Conservation (phyloP, 2,113 vertebrate species). For the Platichthys stellatus region DNA sequence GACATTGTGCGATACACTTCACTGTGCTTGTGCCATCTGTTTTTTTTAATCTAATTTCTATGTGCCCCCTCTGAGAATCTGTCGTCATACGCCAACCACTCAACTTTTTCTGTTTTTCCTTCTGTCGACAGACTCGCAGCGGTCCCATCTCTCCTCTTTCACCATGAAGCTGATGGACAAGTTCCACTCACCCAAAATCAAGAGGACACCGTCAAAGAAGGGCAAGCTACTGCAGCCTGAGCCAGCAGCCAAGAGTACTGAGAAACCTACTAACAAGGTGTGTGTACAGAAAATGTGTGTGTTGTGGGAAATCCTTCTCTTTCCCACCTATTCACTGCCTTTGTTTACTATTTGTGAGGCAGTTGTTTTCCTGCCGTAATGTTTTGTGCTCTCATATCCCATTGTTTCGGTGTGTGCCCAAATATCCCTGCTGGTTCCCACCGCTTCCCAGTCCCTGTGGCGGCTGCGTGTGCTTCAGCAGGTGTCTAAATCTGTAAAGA, state of each 20-base stretch:
- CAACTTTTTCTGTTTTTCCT: constrained; percentile 17
- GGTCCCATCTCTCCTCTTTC: constrained; percentile 97
- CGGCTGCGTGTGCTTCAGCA: constrained; percentile 52
- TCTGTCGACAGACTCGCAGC: constrained; percentile 90
- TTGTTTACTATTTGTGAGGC: constrained; percentile 55
- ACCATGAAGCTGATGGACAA: constrained; percentile 99
- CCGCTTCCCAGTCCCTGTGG: constrained; percentile 39
- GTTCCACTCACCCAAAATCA: constrained; percentile 98
- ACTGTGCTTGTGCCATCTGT: constrained; percentile 32
- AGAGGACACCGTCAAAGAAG: constrained; percentile 97
- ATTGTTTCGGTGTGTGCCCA: constrained; percentile 53
- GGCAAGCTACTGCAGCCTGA: constrained; percentile 91
- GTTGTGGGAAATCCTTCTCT: constrained; percentile 41
- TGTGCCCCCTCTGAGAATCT: background rate
- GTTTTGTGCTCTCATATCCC: constrained; percentile 28
- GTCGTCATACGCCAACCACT: constrained; percentile 31
- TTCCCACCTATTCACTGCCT: constrained; percentile 42
- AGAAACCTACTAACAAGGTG: constrained; percentile 95
- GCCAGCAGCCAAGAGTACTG: constrained; percentile 86
- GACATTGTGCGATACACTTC: constrained; percentile 21
- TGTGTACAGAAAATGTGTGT: constrained; percentile 47
- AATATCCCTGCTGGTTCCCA: constrained; percentile 65
- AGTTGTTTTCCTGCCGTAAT: constrained; percentile 46
- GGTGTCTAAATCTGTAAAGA: constrained; percentile 63
- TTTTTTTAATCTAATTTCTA: constrained; percentile 23